Conservation (phyloP, 2,888 invertebrate species). For the Platerodrilus igneus region DNA sequence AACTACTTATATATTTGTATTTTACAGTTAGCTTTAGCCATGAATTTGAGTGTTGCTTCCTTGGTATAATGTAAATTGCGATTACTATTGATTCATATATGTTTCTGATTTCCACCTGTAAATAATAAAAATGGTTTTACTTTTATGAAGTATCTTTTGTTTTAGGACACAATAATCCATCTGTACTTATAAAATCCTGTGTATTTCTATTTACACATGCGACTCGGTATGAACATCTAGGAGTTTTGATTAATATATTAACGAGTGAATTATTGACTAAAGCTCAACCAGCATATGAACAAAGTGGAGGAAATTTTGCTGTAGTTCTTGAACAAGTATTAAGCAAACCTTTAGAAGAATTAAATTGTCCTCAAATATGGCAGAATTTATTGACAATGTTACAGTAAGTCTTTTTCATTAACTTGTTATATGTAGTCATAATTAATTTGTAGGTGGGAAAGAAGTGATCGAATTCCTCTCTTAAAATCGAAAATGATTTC, state of each 20-base stretch:
- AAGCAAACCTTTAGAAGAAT: constrained; percentile 33
- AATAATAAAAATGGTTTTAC: background rate
- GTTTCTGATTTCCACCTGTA: too few species aligned
- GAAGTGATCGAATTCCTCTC: constrained; percentile 46
- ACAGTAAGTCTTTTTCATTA: constrained; percentile 13
- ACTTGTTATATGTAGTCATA: constrained; percentile 2
- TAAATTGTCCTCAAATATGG: constrained; percentile 42
- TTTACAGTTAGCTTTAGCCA: background rate
- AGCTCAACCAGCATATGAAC: constrained; percentile 39
- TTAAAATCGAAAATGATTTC: constrained; percentile 49
- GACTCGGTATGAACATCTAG: constrained; percentile 55
- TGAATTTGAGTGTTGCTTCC: too few species aligned
- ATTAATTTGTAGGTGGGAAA: constrained; percentile 57
- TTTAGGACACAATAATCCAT: constrained; percentile 57
- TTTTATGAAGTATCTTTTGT: constrained; percentile 27
- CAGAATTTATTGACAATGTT: constrained; percentile 38
- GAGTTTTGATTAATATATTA: constrained; percentile 58
- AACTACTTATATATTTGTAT: too few species aligned
- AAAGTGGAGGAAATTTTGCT: constrained; percentile 48
- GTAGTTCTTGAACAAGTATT: constrained; percentile 43
- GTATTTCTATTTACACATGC: constrained; percentile 59
- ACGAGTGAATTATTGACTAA: constrained; percentile 53
- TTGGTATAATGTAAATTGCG: too few species aligned
- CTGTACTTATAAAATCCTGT: constrained; percentile 58
- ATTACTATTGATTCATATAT: too few species aligned